A percentile compares a stretch with the other conserved stretches of the same genome.
These are phyloP conservation scores for Phalanger gymnotis DNA, from an alignment of 2,797 vertebrate genomes.

Conservation along the genomic window DNA sequence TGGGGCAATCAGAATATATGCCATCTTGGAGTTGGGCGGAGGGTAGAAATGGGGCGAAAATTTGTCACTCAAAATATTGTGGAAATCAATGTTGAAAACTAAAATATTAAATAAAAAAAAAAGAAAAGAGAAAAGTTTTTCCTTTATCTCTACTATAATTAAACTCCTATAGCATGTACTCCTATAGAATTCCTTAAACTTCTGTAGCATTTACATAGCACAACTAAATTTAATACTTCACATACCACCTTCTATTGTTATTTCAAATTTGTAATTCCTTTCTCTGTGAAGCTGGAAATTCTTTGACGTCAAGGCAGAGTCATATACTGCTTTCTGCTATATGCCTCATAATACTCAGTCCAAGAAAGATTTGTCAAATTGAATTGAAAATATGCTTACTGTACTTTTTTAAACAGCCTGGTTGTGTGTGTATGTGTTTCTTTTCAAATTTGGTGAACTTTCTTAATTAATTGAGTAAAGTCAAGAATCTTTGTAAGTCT, in stretches of 20 bases:
- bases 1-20: too few relatives aligned
- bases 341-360: background rate
- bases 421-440: background rate
- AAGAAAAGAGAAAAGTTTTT: background rate
- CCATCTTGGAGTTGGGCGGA: too few relatives aligned
- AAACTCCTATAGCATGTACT: background rate
- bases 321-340: background rate
- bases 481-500: background rate
- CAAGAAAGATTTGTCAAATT: background rate
- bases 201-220: background rate
- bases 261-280: background rate
- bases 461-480: background rate
- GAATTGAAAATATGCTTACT: background rate
- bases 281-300: background rate
- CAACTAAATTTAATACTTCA: background rate
- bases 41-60: too few relatives aligned
- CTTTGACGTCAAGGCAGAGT: background rate
- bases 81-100: too few relatives aligned
- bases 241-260: background rate
- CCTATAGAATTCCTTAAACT: background rate
- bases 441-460: constrained; percentile 2
- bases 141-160: background rate
- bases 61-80: too few relatives aligned
- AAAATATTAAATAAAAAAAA: too few relatives aligned
- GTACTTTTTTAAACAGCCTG: background rate